Evolutionary conservation across 2,797 vertebrate species (phyloP), one percentile per base, ranked within the genome.

Genomic region (Bufotes viridis): DNA sequence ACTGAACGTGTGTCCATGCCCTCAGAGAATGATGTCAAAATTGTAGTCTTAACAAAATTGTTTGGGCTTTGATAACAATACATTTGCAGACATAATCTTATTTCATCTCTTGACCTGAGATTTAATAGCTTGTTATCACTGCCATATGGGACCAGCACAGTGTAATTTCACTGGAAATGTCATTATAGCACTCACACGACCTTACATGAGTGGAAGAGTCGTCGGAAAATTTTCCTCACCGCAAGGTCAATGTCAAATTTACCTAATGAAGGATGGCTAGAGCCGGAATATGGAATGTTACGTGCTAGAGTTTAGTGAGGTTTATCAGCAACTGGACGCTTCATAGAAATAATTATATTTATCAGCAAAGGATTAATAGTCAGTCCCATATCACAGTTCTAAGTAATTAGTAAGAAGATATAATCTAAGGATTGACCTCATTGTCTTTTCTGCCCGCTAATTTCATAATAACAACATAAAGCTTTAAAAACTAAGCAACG

Each of bases 311-410:
- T 74, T 74, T 72, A 72, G 15, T 42, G 29, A 49, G 70, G 70
- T 74, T 74, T 75, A 75, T 75, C 72, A 51, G 18, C 34, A 10
- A 22, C 34, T 11, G 72, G 72, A 49, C 11, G 42, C 20, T 75
- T 75, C n/a, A 51, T 11, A 51, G 72, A 51, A 22, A 75, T 51
- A 51, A 75, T 49, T 75, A n/a, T n/a, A 75, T 49, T 75, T 75
- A 75, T 51, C 20, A 51, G 15, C 18, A 22, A 10, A 75, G 72
- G 72, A 75, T 75, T 75, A 75, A 75, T 51, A 75, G 18, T 22
- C 18, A 42, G 34, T 74, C 17, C 72, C 72, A 51, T 22, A 75
- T 51, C 42, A 5, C 42, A n/a, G 18, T 74, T 49, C 34, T 74
- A 69, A 69, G 67, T 74, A 75, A 75, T 75, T 75, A 75, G 42